phyloP scores from a whole-genome alignment of 2,797 vertebrate genomes.

The Premnoplex brunnescens region DNA sequence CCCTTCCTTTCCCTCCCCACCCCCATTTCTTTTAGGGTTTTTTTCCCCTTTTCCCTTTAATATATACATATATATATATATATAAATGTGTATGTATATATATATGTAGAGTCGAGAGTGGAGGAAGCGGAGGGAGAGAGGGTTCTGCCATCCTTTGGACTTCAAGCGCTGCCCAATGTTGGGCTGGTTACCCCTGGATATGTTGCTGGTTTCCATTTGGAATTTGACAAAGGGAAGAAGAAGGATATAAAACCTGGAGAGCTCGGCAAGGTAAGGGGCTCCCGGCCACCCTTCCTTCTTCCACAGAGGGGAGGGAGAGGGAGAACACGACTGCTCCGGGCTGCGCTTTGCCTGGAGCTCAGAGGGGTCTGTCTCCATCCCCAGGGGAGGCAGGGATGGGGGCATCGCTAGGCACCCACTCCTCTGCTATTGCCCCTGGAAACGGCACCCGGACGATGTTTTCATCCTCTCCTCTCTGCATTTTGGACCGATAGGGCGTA shows the following conservation, averaged over 20 bases:
- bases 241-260: slow-evolving; percentile 55
- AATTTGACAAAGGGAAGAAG: slow-evolving; percentile 61
- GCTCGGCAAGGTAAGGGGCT: slow-evolving; percentile 61
- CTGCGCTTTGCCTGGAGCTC: not conserved
- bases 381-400: not conserved
- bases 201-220: slow-evolving; percentile 70
- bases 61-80: not conserved
- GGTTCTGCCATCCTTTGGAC: slow-evolving; percentile 46
- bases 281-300: not conserved
- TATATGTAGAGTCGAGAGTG: slow-evolving; percentile 42
- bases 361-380: not conserved
- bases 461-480: not conserved
- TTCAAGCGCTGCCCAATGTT: slow-evolving; percentile 46
- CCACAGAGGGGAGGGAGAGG: not conserved
- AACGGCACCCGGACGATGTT: not conserved
- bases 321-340: not conserved
- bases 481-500: not conserved
- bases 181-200: slow-evolving; percentile 66
- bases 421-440: not conserved
- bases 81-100: slow-evolving; percentile 38
- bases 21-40: slow-evolving; percentile 18
- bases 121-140: not conserved
- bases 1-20: slow-evolving; percentile 20
- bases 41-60: not conserved
- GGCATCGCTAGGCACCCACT: not conserved